Base-by-base conservation (phyloP, 1,140 invertebrate species). In the Drosophila parabipectinata region DNA sequence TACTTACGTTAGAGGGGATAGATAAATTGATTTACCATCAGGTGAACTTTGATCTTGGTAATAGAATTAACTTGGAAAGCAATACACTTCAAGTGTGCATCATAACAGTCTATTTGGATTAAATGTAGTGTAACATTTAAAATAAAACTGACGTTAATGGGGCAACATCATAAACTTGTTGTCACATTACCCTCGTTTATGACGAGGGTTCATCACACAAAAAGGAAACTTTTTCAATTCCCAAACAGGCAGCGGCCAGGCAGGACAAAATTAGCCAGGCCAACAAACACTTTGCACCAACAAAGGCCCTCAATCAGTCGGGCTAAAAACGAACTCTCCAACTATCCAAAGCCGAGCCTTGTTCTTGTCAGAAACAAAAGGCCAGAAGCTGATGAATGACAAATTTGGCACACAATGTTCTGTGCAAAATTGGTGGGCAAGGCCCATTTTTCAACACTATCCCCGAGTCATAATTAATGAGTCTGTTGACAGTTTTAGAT, bases 401-500 rank as follows among this genome's bases (percentile, higher is more conserved):
- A 87, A 84, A 84, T 84, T 81, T 87, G 82, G 74, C 72, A 77
- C 56, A 50, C 51, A 73, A 73, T 63, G 77, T 28, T 67, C 50
- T 61, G 54, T 63, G 18, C 63, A 26, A 41, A 32, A 37, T 21
- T 14, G 28, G 32, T 44, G 44, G 37, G 44, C 15, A 32, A 26
- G 72, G 45, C 59, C 81, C 80, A 84, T 77, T 73, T 62, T 62
- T 62, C 73, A 77, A 52, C 73, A 81, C 81, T 74, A 61, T 67
- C 63, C 50, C 60, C 61, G 67, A 61, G 53, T 75, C 51, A 60
- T 78, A 78, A 87, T 87, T 82, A 87, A 85, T 85, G 81, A 66
- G 79, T 45, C 73, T 53, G 82, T 72, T 88, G 81, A 82, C 81
- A 85, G 82, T 74, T 82, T 82, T 78, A 71, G 73, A 82, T 74